phyloP scores from a whole-genome alignment of 2,888 invertebrate genomes.

The Tetrapedia diversipes region DNA sequence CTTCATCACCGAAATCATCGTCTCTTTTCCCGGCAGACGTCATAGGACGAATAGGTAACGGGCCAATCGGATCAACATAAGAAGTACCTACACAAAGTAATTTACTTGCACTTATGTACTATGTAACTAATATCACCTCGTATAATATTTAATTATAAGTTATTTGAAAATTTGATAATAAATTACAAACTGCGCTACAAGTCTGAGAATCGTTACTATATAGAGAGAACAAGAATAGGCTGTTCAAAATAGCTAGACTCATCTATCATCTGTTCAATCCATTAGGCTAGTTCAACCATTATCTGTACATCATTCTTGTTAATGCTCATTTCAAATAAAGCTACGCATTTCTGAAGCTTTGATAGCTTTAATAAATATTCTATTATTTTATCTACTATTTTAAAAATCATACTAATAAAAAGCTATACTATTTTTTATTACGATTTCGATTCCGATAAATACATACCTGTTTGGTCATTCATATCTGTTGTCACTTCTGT shows the following conservation, averaged over 20 bases:
- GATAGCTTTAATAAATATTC: constrained; percentile 18
- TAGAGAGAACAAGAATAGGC: constrained; percentile 70
- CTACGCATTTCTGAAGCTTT: constrained; percentile 63
- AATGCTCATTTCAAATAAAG: constrained; percentile 68
- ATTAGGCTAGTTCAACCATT: constrained; percentile 73
- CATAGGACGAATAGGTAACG: constrained; percentile 84
- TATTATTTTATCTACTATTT: not conserved
- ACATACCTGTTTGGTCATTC: constrained; percentile 64
- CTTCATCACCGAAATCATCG: constrained; percentile 90
- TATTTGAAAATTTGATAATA: constrained; percentile 15
- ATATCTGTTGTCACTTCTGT: constrained; percentile 68
- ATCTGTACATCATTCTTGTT: constrained; percentile 73
- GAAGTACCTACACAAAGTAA: constrained; percentile 81
- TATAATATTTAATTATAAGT: constrained; percentile 1
- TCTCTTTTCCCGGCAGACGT: constrained; percentile 85
- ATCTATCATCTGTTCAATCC: constrained; percentile 79
- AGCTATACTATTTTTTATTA: not conserved
- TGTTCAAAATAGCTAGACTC: constrained; percentile 67
- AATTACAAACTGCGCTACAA: constrained; percentile 12
- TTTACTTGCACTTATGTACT: not conserved
- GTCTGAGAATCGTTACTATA: constrained; percentile 33
- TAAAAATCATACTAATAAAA: not conserved
- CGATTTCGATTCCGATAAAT: not conserved
- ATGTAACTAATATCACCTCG: not conserved
- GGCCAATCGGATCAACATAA: constrained; percentile 85